Evolutionary conservation across 1,140 invertebrate genomes (phyloP), one percentile per base, ranked within the genome.

Genomic region (Pseudomyrmex dendroicus): DNA sequence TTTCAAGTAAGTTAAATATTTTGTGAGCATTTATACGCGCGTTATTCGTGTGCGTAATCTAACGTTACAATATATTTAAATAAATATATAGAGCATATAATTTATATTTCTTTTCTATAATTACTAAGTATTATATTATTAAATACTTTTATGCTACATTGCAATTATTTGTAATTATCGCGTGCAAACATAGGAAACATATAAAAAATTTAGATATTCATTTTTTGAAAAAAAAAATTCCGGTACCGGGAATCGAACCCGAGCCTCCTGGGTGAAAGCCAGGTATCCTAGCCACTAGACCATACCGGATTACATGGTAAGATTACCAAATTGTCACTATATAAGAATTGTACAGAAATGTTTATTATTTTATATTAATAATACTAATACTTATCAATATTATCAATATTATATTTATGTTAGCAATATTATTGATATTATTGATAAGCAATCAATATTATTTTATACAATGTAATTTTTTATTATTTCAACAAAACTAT

Each of bases 1-100:
- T 96, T 63, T 95, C 95, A 85, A 95, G 95, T 96, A 92, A 95
- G 95, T 94, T 74, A 9, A 44, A 63, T 48, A 15, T 70, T 59
- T 48, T 2, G 10, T 56, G 13, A 56, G 10, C 46, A 54, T 77
- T 2, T 15, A 52, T 10, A 2, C 5, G 20, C 7, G 13, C 20
- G 15, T 15, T 48, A 10, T 59, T 2, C 3, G 3, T 20, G 5
- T 35, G 35, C 7, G n/a, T 46, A 48, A 22, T 48, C 12, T 70
- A 61, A 54, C 10, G 59, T 4, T 20, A 44, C 2, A 15, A 13
- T 52, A 52, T 52, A 52, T 52, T 52, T 12, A 10, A 12, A 13
- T 52, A 52, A 52, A 52, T 52, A 35, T 35, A 35, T 59, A 59
- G 0, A 10, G 5, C 20, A 59, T 59, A 35, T 35, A 35, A 35